Evolutionary conservation across 2,113 vertebrate genomes (phyloP).

Genomic region (Megaceryle maxima): DNA sequence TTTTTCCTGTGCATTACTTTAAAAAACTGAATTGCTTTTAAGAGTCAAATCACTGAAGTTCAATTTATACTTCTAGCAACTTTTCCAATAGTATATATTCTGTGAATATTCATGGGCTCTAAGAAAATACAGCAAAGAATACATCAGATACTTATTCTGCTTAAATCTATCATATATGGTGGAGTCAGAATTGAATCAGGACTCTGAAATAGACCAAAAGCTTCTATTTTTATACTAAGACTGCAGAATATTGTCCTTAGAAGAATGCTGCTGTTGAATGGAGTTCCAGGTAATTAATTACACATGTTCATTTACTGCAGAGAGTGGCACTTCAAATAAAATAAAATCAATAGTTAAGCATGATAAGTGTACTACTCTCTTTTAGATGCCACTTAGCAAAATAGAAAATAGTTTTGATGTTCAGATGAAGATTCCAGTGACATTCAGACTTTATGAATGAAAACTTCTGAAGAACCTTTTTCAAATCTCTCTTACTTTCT

Average conservation of each 20-base stretch:
- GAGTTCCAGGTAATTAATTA: not conserved
- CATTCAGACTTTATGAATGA: not conserved
- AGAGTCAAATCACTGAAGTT: not conserved
- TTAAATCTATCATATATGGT: not conserved
- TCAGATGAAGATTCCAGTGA: not conserved
- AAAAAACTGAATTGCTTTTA: constrained; percentile 22
- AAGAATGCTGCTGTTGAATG: not conserved
- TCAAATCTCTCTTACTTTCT: not conserved
- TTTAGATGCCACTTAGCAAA: not conserved
- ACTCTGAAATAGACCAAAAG: not conserved
- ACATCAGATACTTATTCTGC: not conserved
- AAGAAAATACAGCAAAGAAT: not conserved
- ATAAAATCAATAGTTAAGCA: not conserved
- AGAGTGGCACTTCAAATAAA: not conserved
- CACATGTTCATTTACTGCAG: not conserved
- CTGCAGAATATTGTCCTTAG: not conserved
- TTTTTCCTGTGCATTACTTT: not conserved
- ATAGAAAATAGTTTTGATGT: not conserved
- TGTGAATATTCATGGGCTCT: constrained; percentile 29
- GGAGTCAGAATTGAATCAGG: not conserved
- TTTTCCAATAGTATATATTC: not conserved
- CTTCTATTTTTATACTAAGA: not conserved
- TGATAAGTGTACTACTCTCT: not conserved
- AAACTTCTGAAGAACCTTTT: not conserved
- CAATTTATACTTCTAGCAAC: not conserved